Base-by-base conservation (phyloP, 2,888 invertebrate species). In the Ganaspis brasiliensis region DNA sequence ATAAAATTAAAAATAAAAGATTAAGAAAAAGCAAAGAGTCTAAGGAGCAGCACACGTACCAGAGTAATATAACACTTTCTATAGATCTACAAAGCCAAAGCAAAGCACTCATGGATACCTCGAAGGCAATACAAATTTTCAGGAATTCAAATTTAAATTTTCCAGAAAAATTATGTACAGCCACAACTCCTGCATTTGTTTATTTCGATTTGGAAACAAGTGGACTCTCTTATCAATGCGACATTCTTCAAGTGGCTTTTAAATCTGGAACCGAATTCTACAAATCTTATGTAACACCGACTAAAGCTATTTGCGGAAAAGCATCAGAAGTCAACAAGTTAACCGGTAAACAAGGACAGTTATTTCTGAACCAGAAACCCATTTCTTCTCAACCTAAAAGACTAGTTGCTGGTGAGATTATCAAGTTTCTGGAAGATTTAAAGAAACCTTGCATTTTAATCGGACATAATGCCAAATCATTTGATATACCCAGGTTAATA, bases 121-220 rank as follows among this genome's bases (percentile, higher is more conserved):
- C 45, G n/a, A n/a, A n/a, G n/a, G 31, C 31, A 31, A 31, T 31
- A 4, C 3, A 31, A 2, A 31, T 31, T 31, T 31, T 31, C 16
- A 14, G 49, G 1, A 49, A n/a, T n/a, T 49, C 49, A 49, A 49
- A 16, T n/a, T n/a, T 49, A n/a, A n/a, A n/a, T 14, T n/a, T 49
- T 1, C 49, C 2, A 49, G 49, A 49, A 49, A 49, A 49, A 49
- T n/a, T n/a, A 49, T 5, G 2, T 2, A n/a, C 0, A 1, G 40
- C 52, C 31, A 19, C 26, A 10, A 59, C 49, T 6, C 40, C 10
- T 19, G 76, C 73, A 1, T 10, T 77, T 14, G 79, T 77, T n/a
- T 79, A 77, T 56, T 77, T 79, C 35, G 73, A 75, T 61, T 16
- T 77, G 0, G 73, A 79, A 57, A 77, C 77, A 14, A 67, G 71